These are phyloP conservation scores for Bombus impatiens DNA, from an alignment of 1,140 invertebrate species.

Conservation along the genomic window DNA sequence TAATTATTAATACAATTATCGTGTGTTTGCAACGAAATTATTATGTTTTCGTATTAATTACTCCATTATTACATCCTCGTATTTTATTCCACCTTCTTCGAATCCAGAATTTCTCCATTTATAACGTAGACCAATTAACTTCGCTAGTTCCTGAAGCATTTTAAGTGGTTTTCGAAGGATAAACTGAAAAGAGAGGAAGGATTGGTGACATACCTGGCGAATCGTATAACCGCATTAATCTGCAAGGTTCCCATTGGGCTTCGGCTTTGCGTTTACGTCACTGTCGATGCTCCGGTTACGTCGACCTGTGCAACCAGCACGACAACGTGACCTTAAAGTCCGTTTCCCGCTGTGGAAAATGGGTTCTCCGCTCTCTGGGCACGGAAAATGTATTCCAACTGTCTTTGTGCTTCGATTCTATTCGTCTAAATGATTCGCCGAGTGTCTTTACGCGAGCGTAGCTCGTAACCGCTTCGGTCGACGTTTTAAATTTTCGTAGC, in stretches of 20 bases:
- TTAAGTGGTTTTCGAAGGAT: neutral
- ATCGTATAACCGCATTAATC: slow-evolving; percentile 36
- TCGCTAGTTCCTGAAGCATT: no score
- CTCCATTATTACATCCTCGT: no score
- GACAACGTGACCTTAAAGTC: slow-evolving; percentile 45
- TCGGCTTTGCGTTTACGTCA: slow-evolving; percentile 66
- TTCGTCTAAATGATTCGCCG: neutral
- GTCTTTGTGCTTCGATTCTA: neutral
- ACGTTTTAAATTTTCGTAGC: no score
- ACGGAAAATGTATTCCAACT: neutral
- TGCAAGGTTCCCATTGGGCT: slow-evolving; percentile 41
- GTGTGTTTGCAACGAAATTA: no score
- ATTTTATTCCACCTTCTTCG: no score
- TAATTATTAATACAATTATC: no score
- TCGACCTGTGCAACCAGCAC: slow-evolving; percentile 17
- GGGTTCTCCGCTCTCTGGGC: neutral
- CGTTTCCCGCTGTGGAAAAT: slow-evolving; percentile 4
- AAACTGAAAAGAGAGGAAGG: neutral
- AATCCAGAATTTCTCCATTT: no score
- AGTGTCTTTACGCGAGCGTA: no score
- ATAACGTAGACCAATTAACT: no score
- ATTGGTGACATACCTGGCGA: neutral
- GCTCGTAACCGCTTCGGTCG: no score
- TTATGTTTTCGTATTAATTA: no score
- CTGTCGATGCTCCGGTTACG: slow-evolving; percentile 46